Percentiles rank a stretch among this genome's conserved stretches.
Evolutionary conservation across 2,888 invertebrate genomes (phyloP).

Genomic region (Nomada ferruginata): DNA sequence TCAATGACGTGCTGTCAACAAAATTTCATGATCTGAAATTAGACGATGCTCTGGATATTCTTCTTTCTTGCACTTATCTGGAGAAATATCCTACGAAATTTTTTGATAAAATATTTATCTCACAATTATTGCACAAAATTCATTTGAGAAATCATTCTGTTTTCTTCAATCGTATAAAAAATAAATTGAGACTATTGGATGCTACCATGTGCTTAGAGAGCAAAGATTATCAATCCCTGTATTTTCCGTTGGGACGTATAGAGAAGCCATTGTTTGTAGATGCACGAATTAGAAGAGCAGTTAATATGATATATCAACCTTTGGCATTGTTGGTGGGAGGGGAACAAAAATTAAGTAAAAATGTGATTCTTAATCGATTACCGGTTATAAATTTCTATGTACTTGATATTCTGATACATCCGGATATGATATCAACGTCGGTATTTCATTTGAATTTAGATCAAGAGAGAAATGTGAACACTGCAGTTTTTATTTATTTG

Average conservation of each 20-base stretch:
- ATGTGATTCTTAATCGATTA: slow-evolving; percentile 85
- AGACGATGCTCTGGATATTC: slow-evolving; percentile 86
- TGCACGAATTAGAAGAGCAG: slow-evolving; percentile 85
- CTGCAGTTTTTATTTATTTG: slow-evolving; percentile 87
- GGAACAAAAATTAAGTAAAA: slow-evolving; percentile 84
- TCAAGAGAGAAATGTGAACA: slow-evolving; percentile 84
- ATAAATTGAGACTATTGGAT: slow-evolving; percentile 87
- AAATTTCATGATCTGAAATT: slow-evolving; percentile 86
- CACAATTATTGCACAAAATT: slow-evolving; percentile 87
- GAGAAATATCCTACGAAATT: slow-evolving; percentile 87
- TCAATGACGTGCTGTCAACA: slow-evolving; percentile 86
- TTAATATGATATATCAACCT: slow-evolving; percentile 84
- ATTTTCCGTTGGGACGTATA: slow-evolving; percentile 86
- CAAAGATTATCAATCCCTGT: slow-evolving; percentile 86
- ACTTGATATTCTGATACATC: slow-evolving; percentile 87
- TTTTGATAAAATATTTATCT: slow-evolving; percentile 86
- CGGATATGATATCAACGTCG: slow-evolving; percentile 70
- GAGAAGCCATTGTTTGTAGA: slow-evolving; percentile 86
- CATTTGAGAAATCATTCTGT: slow-evolving; percentile 82
- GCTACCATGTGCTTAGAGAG: slow-evolving; percentile 88
- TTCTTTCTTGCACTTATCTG: slow-evolving; percentile 88
- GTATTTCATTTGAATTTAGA: slow-evolving; percentile 85
- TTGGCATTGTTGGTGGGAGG: slow-evolving; percentile 85
- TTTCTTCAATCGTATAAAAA: slow-evolving; percentile 81
- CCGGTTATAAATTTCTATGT: slow-evolving; percentile 87